phyloP scores from a whole-genome alignment of 2,113 vertebrate genomes.

The Megalops atlanticus region DNA sequence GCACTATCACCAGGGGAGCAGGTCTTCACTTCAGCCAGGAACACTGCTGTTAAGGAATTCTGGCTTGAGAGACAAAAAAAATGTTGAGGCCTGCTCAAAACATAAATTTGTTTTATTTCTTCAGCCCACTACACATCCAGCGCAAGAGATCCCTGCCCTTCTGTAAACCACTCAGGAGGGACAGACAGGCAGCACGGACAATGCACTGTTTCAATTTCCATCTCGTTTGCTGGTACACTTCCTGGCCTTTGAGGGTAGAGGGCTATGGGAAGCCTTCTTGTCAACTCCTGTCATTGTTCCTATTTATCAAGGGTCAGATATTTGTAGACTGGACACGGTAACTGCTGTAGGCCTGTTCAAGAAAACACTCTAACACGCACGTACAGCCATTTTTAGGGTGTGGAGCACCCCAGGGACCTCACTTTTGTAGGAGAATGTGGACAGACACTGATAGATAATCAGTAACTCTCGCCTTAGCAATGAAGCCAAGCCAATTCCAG shows the following conservation, averaged over 20 bases:
- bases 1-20: background rate
- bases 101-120: background rate
- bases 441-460: too few relatives aligned
- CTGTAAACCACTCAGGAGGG: background rate
- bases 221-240: background rate
- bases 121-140: background rate
- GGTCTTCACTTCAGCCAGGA: background rate
- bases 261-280: background rate
- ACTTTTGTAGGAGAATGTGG: background rate
- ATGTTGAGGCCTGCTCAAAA: background rate
- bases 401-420: background rate
- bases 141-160: background rate
- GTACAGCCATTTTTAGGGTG: background rate
- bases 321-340: background rate
- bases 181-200: background rate
- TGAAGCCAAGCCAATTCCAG: too few relatives aligned
- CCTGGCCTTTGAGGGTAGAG: background rate
- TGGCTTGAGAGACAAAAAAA: background rate
- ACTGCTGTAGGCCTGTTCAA: background rate
- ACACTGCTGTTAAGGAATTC: background rate
- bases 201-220: background rate
- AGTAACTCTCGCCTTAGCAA: too few relatives aligned
- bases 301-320: background rate
- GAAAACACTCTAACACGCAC: background rate
- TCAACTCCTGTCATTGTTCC: constrained; percentile 1